A percentile compares a stretch with the other conserved stretches of the same genome.
Conservation (phyloP, 2,888 invertebrate genomes). For the Congeria kusceri region DNA sequence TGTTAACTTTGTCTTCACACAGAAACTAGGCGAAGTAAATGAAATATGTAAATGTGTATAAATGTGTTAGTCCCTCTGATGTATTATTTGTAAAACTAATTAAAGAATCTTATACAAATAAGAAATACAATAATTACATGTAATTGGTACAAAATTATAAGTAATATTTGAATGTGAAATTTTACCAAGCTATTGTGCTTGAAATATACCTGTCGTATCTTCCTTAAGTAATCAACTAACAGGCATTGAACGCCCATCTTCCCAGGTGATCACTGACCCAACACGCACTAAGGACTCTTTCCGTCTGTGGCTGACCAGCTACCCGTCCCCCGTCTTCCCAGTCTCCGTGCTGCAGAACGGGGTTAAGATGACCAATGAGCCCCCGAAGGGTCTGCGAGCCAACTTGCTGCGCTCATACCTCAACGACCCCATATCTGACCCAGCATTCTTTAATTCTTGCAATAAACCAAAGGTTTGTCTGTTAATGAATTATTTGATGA, state of each 20-base stretch:
- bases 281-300: slow-evolving; percentile 79
- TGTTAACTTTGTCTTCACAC: too few species aligned
- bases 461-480: slow-evolving; percentile 85
- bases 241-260: not conserved
- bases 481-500: too few species aligned
- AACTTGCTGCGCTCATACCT: slow-evolving; percentile 85
- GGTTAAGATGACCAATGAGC: slow-evolving; percentile 85
- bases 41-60: too few species aligned
- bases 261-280: slow-evolving; percentile 82
- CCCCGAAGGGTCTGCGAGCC: slow-evolving; percentile 85
- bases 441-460: slow-evolving; percentile 90
- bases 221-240: not conserved
- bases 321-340: slow-evolving; percentile 84
- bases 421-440: slow-evolving; percentile 86
- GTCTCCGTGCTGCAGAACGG: slow-evolving; percentile 85
- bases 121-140: too few species aligned
- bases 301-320: slow-evolving; percentile 85
- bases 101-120: too few species aligned
- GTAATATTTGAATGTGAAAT: too few species aligned
- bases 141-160: too few species aligned
- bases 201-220: too few species aligned
- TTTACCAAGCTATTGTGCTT: too few species aligned
- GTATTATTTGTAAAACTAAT: too few species aligned
- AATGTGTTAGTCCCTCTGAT: too few species aligned
- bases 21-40: too few species aligned